A percentile compares a stretch with the other conserved stretches of the same genome.
Conservation (phyloP, 2,113 vertebrate species). For the Tamias sibiricus region DNA sequence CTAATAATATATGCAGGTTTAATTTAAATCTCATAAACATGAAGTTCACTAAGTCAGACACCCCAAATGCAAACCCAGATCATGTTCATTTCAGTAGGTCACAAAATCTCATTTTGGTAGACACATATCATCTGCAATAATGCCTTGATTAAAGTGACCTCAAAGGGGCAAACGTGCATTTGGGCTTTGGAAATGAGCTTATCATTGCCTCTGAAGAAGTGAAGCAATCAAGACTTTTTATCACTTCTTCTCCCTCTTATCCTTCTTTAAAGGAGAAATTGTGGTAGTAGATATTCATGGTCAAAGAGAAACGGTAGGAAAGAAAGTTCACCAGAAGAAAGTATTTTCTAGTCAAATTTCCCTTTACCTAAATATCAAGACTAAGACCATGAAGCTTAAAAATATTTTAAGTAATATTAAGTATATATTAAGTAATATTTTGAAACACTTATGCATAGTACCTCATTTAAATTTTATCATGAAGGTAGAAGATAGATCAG, state of each 20-base stretch:
- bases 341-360: neutral
- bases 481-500: neutral
- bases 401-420: too few species aligned
- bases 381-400: neutral
- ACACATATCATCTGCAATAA: constrained; percentile 52
- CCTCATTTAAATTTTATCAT: neutral
- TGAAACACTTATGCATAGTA: neutral
- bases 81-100: constrained; percentile 72
- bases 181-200: constrained; percentile 65
- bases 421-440: too few species aligned
- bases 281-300: neutral
- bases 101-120: constrained; percentile 78
- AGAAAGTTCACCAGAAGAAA: neutral
- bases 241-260: neutral
- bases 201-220: constrained; percentile 69
- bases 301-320: neutral
- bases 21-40: constrained; percentile 80
- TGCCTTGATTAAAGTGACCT: constrained; percentile 79
- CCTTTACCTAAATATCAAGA: neutral
- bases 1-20: constrained; percentile 66
- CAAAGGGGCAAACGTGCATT: constrained; percentile 25
- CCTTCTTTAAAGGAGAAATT: neutral
- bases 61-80: constrained; percentile 63
- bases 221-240: constrained; percentile 65
- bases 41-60: constrained; percentile 52